Percentiles rank a stretch among this genome's conserved stretches.
Conservation (phyloP, 2,888 invertebrate genomes). For the Drosophila nr. perissopoda region DNA sequence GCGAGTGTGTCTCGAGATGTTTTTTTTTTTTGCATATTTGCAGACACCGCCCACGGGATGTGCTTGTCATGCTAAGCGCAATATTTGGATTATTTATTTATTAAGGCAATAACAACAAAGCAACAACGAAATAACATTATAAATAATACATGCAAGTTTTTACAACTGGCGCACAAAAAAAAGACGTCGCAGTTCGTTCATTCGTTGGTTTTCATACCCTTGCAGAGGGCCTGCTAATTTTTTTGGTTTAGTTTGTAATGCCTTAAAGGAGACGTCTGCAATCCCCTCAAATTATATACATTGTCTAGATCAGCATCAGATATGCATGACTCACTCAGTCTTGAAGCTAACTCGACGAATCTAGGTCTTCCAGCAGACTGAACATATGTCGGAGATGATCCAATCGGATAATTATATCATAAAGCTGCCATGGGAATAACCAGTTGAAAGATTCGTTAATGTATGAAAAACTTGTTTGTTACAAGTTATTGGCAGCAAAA, state of each 20-base stretch:
- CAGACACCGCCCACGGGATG: conserved; percentile 57
- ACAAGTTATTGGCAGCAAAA: background rate
- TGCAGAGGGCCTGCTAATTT: background rate
- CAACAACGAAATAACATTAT: conserved; percentile 46
- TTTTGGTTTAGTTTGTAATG: background rate
- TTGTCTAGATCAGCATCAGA: background rate
- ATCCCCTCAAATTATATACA: background rate
- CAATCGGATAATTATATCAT: background rate
- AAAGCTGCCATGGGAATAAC: background rate
- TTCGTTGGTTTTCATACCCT: conserved; percentile 9
- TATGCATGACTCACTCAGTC: background rate
- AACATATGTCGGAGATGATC: background rate
- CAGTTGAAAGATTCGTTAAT: background rate
- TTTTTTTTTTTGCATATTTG: conserved; percentile 31
- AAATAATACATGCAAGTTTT: conserved; percentile 60
- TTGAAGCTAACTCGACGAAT: too few species aligned
- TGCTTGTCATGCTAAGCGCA: conserved; percentile 65
- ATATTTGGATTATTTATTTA: conserved; percentile 67
- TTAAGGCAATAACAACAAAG: conserved; percentile 59
- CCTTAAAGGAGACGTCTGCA: background rate
- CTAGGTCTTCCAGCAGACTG: background rate
- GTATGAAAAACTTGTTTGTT: background rate
- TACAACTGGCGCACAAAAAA: conserved; percentile 41
- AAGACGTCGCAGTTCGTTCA: conserved; percentile 23
- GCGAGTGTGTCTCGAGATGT: conserved; percentile 14